A percentile compares a stretch with the other conserved stretches of the same genome.
Conservation (phyloP, 2,888 invertebrate species). For the Leucophenga montana region DNA sequence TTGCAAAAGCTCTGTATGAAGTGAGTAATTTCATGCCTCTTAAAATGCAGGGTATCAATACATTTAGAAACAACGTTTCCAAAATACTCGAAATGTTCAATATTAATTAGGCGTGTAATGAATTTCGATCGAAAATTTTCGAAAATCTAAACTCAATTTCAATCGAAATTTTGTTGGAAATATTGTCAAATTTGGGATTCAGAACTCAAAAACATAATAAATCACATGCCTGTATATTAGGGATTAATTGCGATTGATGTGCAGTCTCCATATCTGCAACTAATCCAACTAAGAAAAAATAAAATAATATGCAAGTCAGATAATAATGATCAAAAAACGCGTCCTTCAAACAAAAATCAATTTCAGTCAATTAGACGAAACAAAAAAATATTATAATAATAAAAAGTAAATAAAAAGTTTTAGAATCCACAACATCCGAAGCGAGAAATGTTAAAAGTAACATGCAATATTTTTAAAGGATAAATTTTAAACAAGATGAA, state of each 20-base stretch:
- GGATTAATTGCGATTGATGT: conserved; percentile 14
- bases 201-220: too few relatives aligned
- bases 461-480: conserved; percentile 25
- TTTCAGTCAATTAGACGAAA: conserved; percentile 69
- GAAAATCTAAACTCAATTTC: too few relatives aligned
- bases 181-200: too few relatives aligned
- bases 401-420: neutral
- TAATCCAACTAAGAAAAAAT: conserved; percentile 33
- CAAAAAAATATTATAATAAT: conserved; percentile 8
- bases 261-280: conserved; percentile 28
- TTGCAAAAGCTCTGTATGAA: too few relatives aligned
- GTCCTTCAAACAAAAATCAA: conserved; percentile 71
- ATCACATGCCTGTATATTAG: too few relatives aligned
- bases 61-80: too few relatives aligned
- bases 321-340: conserved; percentile 54
- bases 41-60: too few relatives aligned
- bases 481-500: conserved; percentile 39
- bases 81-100: too few relatives aligned
- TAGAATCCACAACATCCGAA: conserved; percentile 36
- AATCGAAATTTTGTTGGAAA: too few relatives aligned
- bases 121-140: too few relatives aligned
- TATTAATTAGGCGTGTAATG: too few relatives aligned
- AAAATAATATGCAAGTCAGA: conserved; percentile 41
- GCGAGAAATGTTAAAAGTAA: conserved; percentile 31
- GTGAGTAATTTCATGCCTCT: too few relatives aligned